These are phyloP conservation scores for Melanotaenia trifasciata DNA, from an alignment of 2,797 vertebrate species.

Conservation along the genomic window DNA sequence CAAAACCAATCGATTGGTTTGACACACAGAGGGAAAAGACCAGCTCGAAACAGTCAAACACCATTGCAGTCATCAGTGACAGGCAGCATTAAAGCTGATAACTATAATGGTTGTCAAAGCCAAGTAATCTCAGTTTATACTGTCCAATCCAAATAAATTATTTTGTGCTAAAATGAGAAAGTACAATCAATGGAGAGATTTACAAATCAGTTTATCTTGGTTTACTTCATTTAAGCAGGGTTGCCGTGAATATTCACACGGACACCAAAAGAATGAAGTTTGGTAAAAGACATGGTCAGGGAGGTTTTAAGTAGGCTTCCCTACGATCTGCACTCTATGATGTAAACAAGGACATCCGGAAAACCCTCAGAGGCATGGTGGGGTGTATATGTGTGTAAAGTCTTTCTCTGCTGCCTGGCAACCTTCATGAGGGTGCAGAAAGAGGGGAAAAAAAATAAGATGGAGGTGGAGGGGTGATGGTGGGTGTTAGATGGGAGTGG, in stretches of 20 bases:
- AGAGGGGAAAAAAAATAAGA: constrained; percentile 46
- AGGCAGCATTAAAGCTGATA: constrained; percentile 27
- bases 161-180: not conserved
- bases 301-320: constrained; percentile 67
- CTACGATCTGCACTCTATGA: constrained; percentile 75
- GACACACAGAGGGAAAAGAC: constrained; percentile 70
- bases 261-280: constrained; percentile 57
- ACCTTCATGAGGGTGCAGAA: constrained; percentile 72
- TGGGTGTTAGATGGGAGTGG: constrained; percentile 61
- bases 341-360: constrained; percentile 84
- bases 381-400: constrained; percentile 78
- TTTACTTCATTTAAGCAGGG: constrained; percentile 3
- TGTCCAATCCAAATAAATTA: not conserved
- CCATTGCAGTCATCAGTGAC: constrained; percentile 46
- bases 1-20: constrained; percentile 77
- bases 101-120: constrained; percentile 14
- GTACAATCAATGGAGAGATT: not conserved
- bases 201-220: not conserved
- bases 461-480: constrained; percentile 19
- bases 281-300: constrained; percentile 55
- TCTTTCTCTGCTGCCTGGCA: constrained; percentile 83
- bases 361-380: constrained; percentile 79
- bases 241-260: constrained; percentile 38
- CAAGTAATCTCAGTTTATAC: constrained; percentile 13
- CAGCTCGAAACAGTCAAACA: constrained; percentile 54